Conservation (phyloP, 92 coral and sea anemone species). For the Anthopleura xanthogrammica region DNA sequence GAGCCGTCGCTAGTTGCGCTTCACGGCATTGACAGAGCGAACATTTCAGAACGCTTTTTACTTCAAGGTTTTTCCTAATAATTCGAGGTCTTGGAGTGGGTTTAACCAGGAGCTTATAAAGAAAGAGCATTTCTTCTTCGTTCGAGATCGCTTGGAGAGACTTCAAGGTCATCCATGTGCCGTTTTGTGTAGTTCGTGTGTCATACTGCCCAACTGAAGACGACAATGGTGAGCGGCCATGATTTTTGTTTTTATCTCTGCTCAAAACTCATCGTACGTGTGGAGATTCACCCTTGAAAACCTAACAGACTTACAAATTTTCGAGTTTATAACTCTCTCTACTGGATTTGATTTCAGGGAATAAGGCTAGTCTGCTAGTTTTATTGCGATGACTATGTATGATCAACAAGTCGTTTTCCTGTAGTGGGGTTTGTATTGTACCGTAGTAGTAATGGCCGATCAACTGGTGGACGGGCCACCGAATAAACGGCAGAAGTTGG, state of each 20-base stretch:
- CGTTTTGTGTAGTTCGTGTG: constrained; percentile 95
- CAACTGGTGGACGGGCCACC: constrained; percentile 99
- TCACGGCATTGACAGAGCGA: constrained; percentile 99
- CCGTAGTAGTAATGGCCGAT: constrained; percentile 99
- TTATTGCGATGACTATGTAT: constrained; percentile 94
- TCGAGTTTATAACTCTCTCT: constrained; percentile 62
- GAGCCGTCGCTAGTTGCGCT: constrained; percentile 99
- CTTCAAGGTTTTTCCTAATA: constrained; percentile 80
- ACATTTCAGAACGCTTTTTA: constrained; percentile 95
- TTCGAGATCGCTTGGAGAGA: constrained; percentile 74
- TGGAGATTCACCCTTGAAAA: constrained; percentile 55
- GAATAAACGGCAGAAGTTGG: constrained; percentile 96
- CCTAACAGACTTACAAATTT: constrained; percentile 42
- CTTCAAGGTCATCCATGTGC: constrained; percentile 64
- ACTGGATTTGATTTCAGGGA: constrained; percentile 90
- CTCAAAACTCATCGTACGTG: constrained; percentile 82
- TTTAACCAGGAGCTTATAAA: constrained; percentile 52
- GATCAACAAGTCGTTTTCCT: constrained; percentile 99
- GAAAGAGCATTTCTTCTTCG: constrained; percentile 51
- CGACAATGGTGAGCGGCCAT: constrained; percentile 99
- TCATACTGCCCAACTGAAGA: constrained; percentile 96
- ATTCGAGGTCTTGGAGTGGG: constrained; percentile 71
- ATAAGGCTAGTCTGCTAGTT: constrained; percentile 75
- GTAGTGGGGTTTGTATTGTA: constrained; percentile 97
- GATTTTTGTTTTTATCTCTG: constrained; percentile 99